Evolutionary conservation across 2,888 invertebrate genomes (phyloP).

Genomic region (Glaucopsyche alexis): DNA sequence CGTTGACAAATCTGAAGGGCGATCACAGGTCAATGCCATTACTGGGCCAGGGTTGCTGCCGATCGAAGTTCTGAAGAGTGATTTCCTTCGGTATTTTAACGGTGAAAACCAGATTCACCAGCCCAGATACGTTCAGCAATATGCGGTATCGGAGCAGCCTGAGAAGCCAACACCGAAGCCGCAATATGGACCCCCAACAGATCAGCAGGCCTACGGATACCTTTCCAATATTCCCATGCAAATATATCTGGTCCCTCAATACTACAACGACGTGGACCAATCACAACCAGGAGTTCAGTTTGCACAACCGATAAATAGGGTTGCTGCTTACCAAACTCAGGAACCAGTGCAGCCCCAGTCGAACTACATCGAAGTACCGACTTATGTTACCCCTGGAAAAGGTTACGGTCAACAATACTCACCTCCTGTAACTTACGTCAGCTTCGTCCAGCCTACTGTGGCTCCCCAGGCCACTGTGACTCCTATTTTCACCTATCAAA

Average conservation of each 20-base stretch:
- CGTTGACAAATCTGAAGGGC: constrained; percentile 50
- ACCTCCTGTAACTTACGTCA: constrained; percentile 54
- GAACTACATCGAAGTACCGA: constrained; percentile 61
- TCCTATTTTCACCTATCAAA: constrained; percentile 58
- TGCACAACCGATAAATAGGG: constrained; percentile 45
- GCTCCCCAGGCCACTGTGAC: constrained; percentile 51
- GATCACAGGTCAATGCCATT: constrained; percentile 45
- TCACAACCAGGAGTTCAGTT: constrained; percentile 51
- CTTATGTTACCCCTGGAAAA: constrained; percentile 56
- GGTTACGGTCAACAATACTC: constrained; percentile 56
- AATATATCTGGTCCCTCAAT: constrained; percentile 71
- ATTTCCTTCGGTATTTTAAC: constrained; percentile 58
- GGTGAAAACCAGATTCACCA: constrained; percentile 48
- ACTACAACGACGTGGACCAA: constrained; percentile 57
- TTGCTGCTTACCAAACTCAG: constrained; percentile 49
- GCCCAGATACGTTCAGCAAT: constrained; percentile 65
- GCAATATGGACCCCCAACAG: constrained; percentile 47
- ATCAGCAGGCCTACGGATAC: constrained; percentile 68
- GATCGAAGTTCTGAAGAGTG: constrained; percentile 61
- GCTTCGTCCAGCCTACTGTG: constrained; percentile 57
- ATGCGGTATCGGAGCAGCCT: constrained; percentile 66
- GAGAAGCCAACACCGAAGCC: constrained; percentile 51
- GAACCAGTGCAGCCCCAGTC: constrained; percentile 55
- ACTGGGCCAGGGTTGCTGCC: constrained; percentile 47
- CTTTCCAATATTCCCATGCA: constrained; percentile 72